phyloP scores from a whole-genome alignment of 2,797 vertebrate genomes.

The Apodemus agrarius region DNA sequence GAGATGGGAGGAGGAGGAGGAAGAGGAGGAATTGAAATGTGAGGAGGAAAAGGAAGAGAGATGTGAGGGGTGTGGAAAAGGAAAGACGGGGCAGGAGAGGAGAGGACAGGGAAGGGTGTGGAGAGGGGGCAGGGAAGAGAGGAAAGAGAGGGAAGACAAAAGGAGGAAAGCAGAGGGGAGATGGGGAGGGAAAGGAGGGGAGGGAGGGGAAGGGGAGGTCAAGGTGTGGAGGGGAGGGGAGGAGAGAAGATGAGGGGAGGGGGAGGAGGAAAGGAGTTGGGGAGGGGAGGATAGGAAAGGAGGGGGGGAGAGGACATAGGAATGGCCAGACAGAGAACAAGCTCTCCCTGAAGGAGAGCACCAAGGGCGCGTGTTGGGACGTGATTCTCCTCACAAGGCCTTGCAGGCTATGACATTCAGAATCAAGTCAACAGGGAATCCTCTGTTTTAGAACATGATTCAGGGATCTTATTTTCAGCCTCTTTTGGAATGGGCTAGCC shows the following conservation, averaged over 20 bases:
- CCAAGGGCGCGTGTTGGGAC: not conserved
- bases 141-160: fast-evolving
- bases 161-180: not conserved
- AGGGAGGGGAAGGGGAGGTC: fast-evolving
- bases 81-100: not conserved
- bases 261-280: not conserved
- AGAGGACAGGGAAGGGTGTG: not conserved
- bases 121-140: not conserved
- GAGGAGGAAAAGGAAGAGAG: not conserved
- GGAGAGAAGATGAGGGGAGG: fast-evolving
- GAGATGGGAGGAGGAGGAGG: not conserved
- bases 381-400: not conserved
- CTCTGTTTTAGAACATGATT: not conserved
- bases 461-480: slow-evolving; percentile 43
- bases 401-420: not conserved
- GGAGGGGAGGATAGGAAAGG: not conserved
- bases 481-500: slow-evolving; percentile 10
- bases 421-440: not conserved
- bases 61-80: not conserved
- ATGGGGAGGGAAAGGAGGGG: fast-evolving
- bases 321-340: no score
- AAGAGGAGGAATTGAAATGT: no score
- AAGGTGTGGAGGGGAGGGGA: fast-evolving
- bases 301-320: not conserved
- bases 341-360: not conserved